phyloP scores from a whole-genome alignment of 2,113 vertebrate species.

The Ardeotis arabs region DNA sequence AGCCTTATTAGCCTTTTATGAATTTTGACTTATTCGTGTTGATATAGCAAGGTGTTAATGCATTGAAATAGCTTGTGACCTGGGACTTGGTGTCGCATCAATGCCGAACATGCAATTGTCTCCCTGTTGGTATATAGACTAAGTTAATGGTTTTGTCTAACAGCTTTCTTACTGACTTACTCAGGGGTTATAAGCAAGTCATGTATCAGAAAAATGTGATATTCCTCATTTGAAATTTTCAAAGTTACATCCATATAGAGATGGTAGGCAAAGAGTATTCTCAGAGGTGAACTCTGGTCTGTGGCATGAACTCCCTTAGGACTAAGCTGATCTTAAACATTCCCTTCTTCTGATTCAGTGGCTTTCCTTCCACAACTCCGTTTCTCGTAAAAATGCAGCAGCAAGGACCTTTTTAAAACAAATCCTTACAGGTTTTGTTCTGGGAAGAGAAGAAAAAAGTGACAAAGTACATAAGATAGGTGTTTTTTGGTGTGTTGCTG shows the following conservation, averaged over 20 bases:
- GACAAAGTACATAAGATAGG: neutral
- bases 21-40: neutral
- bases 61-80: neutral
- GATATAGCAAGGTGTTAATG: neutral
- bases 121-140: neutral
- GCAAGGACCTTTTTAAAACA: neutral
- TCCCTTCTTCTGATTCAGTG: neutral
- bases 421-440: neutral
- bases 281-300: neutral
- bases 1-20: neutral
- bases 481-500: neutral
- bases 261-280: neutral
- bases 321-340: neutral
- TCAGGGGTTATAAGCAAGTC: neutral
- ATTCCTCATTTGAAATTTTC: neutral
- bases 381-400: neutral
- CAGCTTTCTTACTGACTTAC: neutral
- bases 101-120: neutral
- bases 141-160: neutral
- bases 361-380: neutral
- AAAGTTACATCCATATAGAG: neutral
- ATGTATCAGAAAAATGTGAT: fast-evolving
- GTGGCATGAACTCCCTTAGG: neutral
- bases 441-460: neutral
- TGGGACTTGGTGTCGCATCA: neutral